Conservation (phyloP, 1,140 invertebrate species). For the Rhopalosiphum padi region DNA sequence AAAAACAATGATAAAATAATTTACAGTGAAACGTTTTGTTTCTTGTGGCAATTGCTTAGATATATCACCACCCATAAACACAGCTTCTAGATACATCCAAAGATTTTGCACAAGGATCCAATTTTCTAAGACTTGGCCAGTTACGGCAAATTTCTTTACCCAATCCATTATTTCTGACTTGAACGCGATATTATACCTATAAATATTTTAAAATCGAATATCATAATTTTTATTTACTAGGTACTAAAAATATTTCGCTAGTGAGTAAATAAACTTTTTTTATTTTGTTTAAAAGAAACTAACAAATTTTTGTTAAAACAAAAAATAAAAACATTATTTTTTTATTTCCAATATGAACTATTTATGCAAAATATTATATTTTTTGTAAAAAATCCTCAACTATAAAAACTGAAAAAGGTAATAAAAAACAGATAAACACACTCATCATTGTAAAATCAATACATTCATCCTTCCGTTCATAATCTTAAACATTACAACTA, state of each 20-base stretch:
- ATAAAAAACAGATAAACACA: no score
- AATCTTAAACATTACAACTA: no score
- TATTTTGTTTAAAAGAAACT: background rate
- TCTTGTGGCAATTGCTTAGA: constrained; percentile 96
- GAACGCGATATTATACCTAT: constrained; percentile 94
- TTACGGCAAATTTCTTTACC: constrained; percentile 93
- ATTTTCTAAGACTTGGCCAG: constrained; percentile 93
- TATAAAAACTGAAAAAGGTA: no score
- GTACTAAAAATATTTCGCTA: background rate
- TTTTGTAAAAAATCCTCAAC: no score
- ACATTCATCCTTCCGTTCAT: no score
- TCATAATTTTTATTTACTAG: background rate
- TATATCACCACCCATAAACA: constrained; percentile 97
- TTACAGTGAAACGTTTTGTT: constrained; percentile 75
- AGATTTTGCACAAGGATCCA: constrained; percentile 97
- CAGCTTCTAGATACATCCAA: constrained; percentile 98
- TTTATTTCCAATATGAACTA: no score
- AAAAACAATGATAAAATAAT: background rate
- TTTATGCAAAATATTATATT: no score
- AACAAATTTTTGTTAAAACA: background rate
- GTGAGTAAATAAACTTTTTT: background rate
- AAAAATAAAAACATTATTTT: background rate
- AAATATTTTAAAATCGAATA: constrained; percentile 29
- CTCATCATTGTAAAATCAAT: no score
- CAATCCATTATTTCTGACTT: constrained; percentile 95